phyloP scores from a whole-genome alignment of 2,797 vertebrate genomes.

The Phaenicophaeus curvirostris region DNA sequence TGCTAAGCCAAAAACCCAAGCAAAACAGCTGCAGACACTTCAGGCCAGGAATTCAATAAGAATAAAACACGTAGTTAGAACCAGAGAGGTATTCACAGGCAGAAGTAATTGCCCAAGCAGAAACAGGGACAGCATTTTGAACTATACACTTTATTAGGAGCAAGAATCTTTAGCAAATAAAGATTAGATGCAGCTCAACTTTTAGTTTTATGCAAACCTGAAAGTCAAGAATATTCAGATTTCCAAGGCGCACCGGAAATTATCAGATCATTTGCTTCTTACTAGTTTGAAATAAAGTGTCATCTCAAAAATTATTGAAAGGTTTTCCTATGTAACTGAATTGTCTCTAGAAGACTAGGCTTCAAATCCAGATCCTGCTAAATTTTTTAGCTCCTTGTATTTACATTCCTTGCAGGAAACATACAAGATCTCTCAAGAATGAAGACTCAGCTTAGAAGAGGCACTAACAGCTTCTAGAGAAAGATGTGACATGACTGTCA shows the following conservation, averaged over 20 bases:
- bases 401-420: not conserved
- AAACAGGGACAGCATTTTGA: not conserved
- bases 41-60: not conserved
- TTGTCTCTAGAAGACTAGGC: not conserved
- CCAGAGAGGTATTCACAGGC: not conserved
- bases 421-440: not conserved
- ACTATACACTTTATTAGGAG: not conserved
- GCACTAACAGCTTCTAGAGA: not conserved
- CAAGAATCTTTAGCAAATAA: not conserved
- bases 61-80: not conserved
- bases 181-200: not conserved
- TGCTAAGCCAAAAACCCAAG: not conserved
- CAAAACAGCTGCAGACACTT: not conserved
- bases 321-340: not conserved
- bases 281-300: not conserved
- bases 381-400: not conserved
- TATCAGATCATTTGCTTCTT: not conserved
- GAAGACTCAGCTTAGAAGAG: not conserved
- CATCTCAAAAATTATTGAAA: not conserved
- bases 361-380: not conserved
- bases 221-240: not conserved
- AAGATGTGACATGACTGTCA: not conserved
- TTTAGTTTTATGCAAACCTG: not conserved
- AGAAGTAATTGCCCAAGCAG: not conserved
- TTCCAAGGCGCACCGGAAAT: not conserved